Evolutionary conservation across 2,113 vertebrate species (phyloP), one percentile per base, ranked within the genome.

Genomic region (Aphyosemion australe): DNA sequence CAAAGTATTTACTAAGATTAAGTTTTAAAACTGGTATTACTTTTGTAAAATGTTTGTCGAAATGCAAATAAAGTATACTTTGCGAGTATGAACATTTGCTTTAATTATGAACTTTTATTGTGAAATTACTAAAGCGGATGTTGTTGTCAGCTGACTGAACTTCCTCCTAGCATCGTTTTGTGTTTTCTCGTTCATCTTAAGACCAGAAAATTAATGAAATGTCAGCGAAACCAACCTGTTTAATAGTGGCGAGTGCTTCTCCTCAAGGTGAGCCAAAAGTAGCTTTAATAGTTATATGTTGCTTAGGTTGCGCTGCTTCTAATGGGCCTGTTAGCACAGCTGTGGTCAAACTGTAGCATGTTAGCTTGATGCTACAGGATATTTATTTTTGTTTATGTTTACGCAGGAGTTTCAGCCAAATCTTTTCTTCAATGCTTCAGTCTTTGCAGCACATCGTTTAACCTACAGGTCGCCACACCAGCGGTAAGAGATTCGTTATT

Each of bases 381-480:
- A 13, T 42, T 48, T 61, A 51, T n/a, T 12, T 41, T 9, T 59
- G 18, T 46, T 61, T 55, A 26, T 71, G 32, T 73, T 83, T 8
- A 80, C 10, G 7, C 83, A 99, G 97, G 97, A 18, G 97, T 99
- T 18, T 96, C 94, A 0, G 96, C 95, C 1, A 92, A 92, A 47
- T 99, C 96, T 0, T 97, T 99, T 81, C 90, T 94, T 42, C 95
- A 98, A 61, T 95, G 93, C 62, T 98, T 98, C 87, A 94, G 89
- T 0, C 78, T 96, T 61, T 94, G 94, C 12, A 91, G 91, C 31
- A 86, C 94, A 0, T 91, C 93, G 51, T 99, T 97, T 75, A 99
- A 97, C 64, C 86, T 99, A 14, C 97, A 99, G 79, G 97, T 97
- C 63, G 96, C 95, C 0, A 98, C 97, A 16, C 97, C 97, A 0